Base-by-base conservation (phyloP, 2,888 invertebrate species). In the Hypercompe scribonia region DNA sequence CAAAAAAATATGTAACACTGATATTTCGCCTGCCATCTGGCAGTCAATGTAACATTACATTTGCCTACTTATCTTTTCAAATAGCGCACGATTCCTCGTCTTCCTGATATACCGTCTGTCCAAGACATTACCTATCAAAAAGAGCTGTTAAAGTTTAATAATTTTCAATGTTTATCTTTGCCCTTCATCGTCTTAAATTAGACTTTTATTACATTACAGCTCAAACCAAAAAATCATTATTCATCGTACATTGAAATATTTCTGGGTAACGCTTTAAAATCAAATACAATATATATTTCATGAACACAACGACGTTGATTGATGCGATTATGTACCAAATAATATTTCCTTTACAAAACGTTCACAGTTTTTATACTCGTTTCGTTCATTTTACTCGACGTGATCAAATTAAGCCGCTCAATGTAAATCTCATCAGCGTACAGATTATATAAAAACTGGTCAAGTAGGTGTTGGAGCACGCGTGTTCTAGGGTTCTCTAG, bases 281-380 rank as follows among this genome's bases (percentile, higher is more conserved):
- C 54, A 83, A 76, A 81, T 78, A 58, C 67, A 77, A 70, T 77
- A 73, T 77, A 77, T 71, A 81, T 81, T 73, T 79, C 54, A 63
- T 34, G 71, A 33, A 54, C 31, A 74, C 71, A 61, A 68, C 58
- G 77, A 77, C 75, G 65, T 68, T 75, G 84, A 81, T 81, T 77
- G 74, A 81, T 81, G 81, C 68, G 65, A 71, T 79, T 70, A 75
- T 63, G 28, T 61, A 65, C 72, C 65, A 81, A 78, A 74, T 79
- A 70, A 73, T 74, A 65, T 39, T 63, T 68, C 63, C 74, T 72
- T 66, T 65, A 36, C 72, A 36, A 58, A 39, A 67, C n/a, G 46
- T 39, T 63, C 34, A 65, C 36, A 24, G 46, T 70, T 71, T 72
- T 61, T 65, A 34, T 71, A 58, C 61, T 69, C 34, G 67, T 78